These are phyloP conservation scores for Flexamia atlantica DNA, from an alignment of 2,888 invertebrate species.

Conservation along the genomic window DNA sequence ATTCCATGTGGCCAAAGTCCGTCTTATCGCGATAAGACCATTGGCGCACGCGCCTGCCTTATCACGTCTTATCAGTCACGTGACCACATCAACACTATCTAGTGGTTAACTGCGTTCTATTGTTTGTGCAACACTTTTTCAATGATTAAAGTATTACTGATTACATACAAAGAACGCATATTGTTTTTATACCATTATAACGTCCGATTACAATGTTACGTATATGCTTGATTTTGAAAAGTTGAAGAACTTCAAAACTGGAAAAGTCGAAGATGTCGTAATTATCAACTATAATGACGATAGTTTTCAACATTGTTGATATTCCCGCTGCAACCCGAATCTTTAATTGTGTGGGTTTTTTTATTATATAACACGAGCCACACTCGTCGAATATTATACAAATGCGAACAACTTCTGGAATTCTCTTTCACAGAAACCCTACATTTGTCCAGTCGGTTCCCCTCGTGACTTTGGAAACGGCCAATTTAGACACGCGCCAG, in stretches of 20 bases:
- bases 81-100: constrained; percentile 2
- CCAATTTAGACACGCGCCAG: not conserved
- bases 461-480: not conserved
- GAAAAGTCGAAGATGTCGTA: too few species aligned
- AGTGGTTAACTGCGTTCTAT: constrained; percentile 3
- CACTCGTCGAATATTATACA: too few species aligned
- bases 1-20: too few species aligned
- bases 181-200: not conserved
- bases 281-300: too few species aligned
- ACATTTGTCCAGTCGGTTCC: not conserved
- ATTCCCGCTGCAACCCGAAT: too few species aligned
- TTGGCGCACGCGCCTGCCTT: not conserved
- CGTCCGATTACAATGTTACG: not conserved
- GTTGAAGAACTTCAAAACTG: too few species aligned
- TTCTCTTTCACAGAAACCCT: too few species aligned
- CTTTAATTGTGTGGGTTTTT: too few species aligned
- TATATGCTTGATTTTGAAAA: too few species aligned
- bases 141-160: constrained; percentile 7
- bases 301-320: too few species aligned
- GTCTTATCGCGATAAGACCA: not conserved
- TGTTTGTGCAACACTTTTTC: not conserved
- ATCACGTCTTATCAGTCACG: constrained; percentile 19
- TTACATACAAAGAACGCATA: constrained; percentile 11
- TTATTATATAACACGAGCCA: too few species aligned
- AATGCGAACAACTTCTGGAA: too few species aligned